These are phyloP conservation scores for Eugnorisma glareosa DNA, from an alignment of 2,888 invertebrate species.

Conservation along the genomic window DNA sequence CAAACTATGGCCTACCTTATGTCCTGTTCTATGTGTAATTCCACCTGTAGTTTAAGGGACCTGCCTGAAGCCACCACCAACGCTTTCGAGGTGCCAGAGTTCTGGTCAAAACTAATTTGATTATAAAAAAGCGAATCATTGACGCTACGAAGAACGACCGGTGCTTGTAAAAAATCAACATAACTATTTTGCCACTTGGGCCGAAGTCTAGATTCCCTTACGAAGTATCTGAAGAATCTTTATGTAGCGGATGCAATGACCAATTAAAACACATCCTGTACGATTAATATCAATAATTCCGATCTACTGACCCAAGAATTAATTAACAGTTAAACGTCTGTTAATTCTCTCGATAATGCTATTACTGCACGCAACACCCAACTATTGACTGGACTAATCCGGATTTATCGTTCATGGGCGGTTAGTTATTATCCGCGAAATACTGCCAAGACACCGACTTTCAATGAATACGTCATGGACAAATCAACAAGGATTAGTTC, in stretches of 20 bases:
- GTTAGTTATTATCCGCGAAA: conserved; percentile 8
- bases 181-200: neutral
- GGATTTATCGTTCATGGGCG: conserved; percentile 25
- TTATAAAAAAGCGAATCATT: too few species aligned
- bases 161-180: neutral
- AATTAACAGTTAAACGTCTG: conserved; percentile 3
- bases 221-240: neutral
- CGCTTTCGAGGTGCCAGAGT: too few species aligned
- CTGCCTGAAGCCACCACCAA: too few species aligned
- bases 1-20: too few species aligned
- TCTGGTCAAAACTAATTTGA: too few species aligned
- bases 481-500: neutral
- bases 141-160: too few species aligned
- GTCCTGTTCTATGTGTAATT: too few species aligned
- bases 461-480: neutral
- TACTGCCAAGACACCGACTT: neutral
- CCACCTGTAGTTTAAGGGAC: too few species aligned
- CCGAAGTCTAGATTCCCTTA: neutral
- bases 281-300: conserved; percentile 12
- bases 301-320: conserved; percentile 3
- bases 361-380: conserved; percentile 25
- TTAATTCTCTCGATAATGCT: conserved; percentile 25
- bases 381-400: conserved; percentile 34
- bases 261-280: neutral
- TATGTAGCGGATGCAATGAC: neutral